Percentiles rank a stretch among this genome's conserved stretches.
Conservation (phyloP, 2,113 vertebrate genomes). For the Phylloscopus trochiloides region DNA sequence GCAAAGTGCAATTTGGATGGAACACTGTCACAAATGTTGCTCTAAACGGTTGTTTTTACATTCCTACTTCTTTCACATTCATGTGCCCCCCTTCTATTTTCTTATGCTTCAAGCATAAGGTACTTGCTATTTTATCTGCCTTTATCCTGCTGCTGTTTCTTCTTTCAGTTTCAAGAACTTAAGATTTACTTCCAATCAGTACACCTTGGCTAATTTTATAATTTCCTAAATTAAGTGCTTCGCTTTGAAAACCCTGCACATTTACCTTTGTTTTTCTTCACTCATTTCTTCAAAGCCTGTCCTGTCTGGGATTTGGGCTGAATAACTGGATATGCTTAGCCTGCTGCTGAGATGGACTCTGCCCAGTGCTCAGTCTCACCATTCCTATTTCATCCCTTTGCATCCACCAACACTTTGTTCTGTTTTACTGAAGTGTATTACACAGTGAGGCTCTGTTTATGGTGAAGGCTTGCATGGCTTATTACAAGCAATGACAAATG, state of each 20-base stretch:
- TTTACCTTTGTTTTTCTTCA: constrained; percentile 4
- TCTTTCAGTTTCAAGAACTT: not conserved
- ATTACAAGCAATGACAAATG: not conserved
- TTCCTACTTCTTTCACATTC: not conserved
- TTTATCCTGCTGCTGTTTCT: not conserved
- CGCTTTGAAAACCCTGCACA: not conserved
- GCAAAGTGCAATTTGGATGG: not conserved
- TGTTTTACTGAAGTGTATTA: not conserved
- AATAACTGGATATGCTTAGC: not conserved
- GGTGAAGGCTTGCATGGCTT: not conserved
- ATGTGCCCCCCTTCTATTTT: not conserved
- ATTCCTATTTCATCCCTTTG: not conserved
- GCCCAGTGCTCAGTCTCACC: not conserved
- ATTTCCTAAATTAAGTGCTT: not conserved
- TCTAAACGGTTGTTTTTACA: not conserved
- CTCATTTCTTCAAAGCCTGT: not conserved
- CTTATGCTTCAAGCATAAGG: not conserved
- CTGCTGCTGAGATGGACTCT: constrained; percentile 19
- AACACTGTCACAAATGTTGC: not conserved
- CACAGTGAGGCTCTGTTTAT: not conserved
- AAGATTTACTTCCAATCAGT: not conserved
- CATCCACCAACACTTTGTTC: not conserved
- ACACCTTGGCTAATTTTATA: not conserved
- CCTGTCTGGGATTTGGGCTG: not conserved
- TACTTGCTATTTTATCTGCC: not conserved